Evolutionary conservation across 92 coral and sea anemone genomes (phyloP), one percentile per base, ranked within the genome.

Genomic region (Bergia sp.): DNA sequence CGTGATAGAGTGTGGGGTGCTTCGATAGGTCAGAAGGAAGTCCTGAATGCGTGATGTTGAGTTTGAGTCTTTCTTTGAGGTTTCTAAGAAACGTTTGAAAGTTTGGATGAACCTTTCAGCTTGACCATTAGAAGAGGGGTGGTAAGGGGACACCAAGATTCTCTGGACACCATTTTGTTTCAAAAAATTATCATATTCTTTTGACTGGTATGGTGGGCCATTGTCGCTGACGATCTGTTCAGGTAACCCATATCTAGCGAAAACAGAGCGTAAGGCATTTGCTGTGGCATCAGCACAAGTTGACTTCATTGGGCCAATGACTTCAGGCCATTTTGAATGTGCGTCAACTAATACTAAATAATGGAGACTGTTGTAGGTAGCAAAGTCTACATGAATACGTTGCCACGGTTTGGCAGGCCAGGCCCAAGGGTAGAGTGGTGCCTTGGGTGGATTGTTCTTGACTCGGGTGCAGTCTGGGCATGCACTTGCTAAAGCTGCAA

Each of bases 301-400:
- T n/a, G 79, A 37, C 79, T 38, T 72, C 94, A 92, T 92, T 38
- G 93, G 93, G 13, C 82, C 89, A 10, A 80, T 76, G 58, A 88
- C 95, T 42, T 91, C 88, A 13, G 93, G 92, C 96, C 94, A 93
- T 69, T 91, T 89, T 2, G 93, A 92, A 58, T 92, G 88, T 5
- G 88, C 87, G 47, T 92, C 91, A 4, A 90, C 92, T 65, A 86
- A 7, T 53, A 92, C 66, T 16, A 90, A 81, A 74, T 90, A 88
- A 82, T 92, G 88, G 13, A 85, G 43, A 6, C 37, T 50, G 10
- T 45, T 36, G 36, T 76, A 64, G 61, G 88, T 88, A 21, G 91
- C 75, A 50, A 91, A 77, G 66, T 88, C 89, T n/a, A 80, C 69
- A 74, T 92, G 92, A 18, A 45, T 55, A 37, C 66, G 3, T 39